A percentile compares a stretch with the other conserved stretches of the same genome.
Conservation (phyloP, 2,113 vertebrate species). For the Sinocyclocheilus rhinocerous region DNA sequence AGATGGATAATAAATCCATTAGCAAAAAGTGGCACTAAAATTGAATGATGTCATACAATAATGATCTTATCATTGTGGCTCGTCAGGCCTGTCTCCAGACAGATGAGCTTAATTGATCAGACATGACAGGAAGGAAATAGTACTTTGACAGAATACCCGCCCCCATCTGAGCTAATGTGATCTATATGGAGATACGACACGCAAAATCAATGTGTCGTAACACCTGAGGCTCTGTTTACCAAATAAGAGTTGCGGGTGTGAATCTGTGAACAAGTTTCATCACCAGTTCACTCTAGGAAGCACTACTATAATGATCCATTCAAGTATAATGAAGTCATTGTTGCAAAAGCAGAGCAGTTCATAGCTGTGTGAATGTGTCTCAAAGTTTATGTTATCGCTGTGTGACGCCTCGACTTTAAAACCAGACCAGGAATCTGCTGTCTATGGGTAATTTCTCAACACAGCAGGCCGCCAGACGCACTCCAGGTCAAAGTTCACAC, state of each 20-base stretch:
- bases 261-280: neutral
- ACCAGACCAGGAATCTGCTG: neutral
- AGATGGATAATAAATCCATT: neutral
- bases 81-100: neutral
- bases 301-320: neutral
- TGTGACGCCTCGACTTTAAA: neutral
- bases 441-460: neutral
- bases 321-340: neutral
- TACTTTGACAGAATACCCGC: neutral
- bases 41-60: conserved; percentile 11
- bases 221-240: neutral
- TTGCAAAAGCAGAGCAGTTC: neutral
- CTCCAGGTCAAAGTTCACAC: conserved; percentile 14
- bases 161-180: conserved; percentile 14
- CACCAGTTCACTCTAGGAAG: neutral
- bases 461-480: neutral
- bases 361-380: neutral
- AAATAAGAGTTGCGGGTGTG: no score
- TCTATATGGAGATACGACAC: neutral
- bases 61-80: conserved; percentile 2
- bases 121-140: conserved; percentile 27
- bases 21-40: conserved; percentile 2
- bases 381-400: neutral
- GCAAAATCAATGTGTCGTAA: neutral
- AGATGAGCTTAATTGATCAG: neutral